Evolutionary conservation across 1,140 invertebrate species (phyloP), one percentile per base, ranked within the genome.

Genomic region (Sinella curviseta): DNA sequence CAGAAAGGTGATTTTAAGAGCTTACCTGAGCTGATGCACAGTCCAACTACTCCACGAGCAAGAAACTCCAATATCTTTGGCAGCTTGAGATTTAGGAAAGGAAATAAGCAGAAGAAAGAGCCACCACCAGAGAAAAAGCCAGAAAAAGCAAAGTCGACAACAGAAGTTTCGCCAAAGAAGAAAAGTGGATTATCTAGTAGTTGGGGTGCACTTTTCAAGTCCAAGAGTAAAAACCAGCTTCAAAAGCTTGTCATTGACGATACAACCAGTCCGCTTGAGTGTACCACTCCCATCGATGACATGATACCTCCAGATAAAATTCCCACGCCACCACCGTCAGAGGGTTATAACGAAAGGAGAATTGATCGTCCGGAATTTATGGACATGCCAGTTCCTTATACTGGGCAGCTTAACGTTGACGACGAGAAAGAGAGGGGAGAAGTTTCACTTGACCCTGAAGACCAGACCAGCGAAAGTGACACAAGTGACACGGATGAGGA

Each of bases 221-320:
- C 65, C 3, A 30, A 24, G n/a, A 70, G 65, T 24, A 70, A 70
- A 33, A 33, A 30, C 12, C 31, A 8, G 3, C 12, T 70, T 16
- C 26, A 70, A 31, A 70, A 70, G 31, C 31, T 70, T 12, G 30
- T 31, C 26, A 14, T 60, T 60, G 12, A 60, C 24, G 24, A 26
- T 60, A 20, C 39, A 8, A 26, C 65, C 4, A 70, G 26, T 30
- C 31, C 2, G 1, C 8, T 31, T 12, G 65, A 70, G n/a, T 70
- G 65, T 33, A 31, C 28, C 31, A 70, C 65, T 31, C 65, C 65
- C 30, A 70, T 70, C 12, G 65, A 70, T 33, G 65, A 70, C 4
- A 70, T 70, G 65, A 12, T 30, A 2, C 65, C 65, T 33, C 65
- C 65, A 31, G 65, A 70, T 16, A 70, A 70, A 31, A 70, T 70